Percentiles rank a stretch among this genome's conserved stretches.
phyloP scores from a whole-genome alignment of 2,113 vertebrate species.

The Procavia capensis region DNA sequence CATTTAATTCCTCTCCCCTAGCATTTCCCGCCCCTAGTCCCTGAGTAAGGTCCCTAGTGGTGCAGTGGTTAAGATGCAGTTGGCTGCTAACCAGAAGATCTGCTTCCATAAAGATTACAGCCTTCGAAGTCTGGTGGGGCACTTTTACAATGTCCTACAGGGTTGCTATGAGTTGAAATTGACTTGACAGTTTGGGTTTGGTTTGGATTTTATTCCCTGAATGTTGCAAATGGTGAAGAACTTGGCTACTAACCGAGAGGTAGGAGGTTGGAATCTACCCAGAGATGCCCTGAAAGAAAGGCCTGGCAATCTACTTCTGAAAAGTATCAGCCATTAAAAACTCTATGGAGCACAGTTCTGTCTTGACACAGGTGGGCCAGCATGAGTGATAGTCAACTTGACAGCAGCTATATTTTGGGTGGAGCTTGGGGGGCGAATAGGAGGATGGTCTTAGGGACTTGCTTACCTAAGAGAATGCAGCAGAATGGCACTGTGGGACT shows the following conservation, averaged over 20 bases:
- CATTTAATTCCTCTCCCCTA: no score
- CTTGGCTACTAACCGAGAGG: no score
- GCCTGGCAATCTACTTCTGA: not conserved
- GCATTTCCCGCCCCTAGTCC: no score
- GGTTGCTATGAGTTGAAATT: not conserved
- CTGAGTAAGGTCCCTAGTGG: no score
- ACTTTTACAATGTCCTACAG: not conserved
- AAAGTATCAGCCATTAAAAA: not conserved
- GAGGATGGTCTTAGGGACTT: not conserved
- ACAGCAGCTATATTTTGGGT: not conserved
- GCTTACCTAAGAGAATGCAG: rapidly evolving
- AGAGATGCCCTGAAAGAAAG: not conserved
- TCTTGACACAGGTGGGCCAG: not conserved
- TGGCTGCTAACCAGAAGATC: no score
- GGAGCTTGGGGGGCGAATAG: no score
- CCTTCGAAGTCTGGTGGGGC: not conserved
- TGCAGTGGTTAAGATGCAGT: no score
- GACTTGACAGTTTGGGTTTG: not conserved
- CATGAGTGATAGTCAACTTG: not conserved
- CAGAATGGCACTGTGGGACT: not conserved
- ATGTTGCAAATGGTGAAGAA: no score
- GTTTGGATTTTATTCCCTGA: not conserved
- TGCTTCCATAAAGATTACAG: not conserved
- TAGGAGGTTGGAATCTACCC: no score
- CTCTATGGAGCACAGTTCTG: not conserved